Base-by-base conservation (phyloP, 2,888 invertebrate genomes). In the Tetropium fuscum region DNA sequence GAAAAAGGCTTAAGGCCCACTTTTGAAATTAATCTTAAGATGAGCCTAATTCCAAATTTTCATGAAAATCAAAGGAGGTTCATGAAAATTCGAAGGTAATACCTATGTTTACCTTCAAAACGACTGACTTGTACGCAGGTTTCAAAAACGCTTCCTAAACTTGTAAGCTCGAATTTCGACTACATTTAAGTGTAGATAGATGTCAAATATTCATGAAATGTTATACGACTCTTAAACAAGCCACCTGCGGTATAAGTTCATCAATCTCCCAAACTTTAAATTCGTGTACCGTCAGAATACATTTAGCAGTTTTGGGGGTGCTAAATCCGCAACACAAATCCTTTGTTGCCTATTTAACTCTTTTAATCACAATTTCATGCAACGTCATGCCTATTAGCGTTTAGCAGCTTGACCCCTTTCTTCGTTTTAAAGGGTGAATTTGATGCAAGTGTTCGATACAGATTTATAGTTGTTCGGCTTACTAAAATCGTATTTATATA, bases 351-450 rank as follows among this genome's bases (percentile, higher is more conserved):
- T 70, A 73, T 79, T 79, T 79, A 78, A 78, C 78, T 78, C 77
- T 78, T 80, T 78, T 78, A 78, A 79, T 78, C 75, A 71, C 75
- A 72, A 80, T 80, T 80, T 80, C 79, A 80, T 80, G 80, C 80
- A 69, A 70, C 72, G 79, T 80, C 79, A 79, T 78, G 75, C 73
- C 71, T 76, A 75, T 78, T 77, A 77, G 68, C 63, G 74, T 73
- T 78, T 77, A 78, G 45, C 47, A 45, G 54, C 11, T 55, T 55
- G 43, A 47, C 57, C 51, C 51, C 13, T 47, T 20, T 20, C 10
- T 36, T 22, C 7, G 8, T 51, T 45, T 27, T 11, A 47, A 45
- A 25, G 40, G 63, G 59, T 40, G 43, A 27, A 25, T 13, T 13
- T 34, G 15, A 11, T 62, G 57, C 61, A 57, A 57, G 59, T 64